Conservation (phyloP, 1,140 invertebrate species). For the Drosophila persimilis region DNA sequence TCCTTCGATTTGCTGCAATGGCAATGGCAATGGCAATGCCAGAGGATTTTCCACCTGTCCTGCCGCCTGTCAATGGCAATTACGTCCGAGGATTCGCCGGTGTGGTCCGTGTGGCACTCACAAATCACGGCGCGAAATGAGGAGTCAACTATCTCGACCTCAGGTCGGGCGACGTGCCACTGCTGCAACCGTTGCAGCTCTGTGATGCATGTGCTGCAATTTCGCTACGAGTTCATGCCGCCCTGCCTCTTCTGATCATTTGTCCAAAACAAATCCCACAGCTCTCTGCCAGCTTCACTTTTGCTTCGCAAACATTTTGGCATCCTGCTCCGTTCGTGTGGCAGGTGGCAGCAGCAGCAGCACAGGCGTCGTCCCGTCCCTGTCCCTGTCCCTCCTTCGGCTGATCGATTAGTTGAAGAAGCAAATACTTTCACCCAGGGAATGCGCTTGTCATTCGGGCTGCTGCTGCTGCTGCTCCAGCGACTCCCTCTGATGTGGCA, state of each 20-base stretch:
- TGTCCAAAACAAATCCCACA: constrained; percentile 49
- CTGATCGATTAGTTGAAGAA: constrained; percentile 70
- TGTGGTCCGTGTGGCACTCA: constrained; percentile 53
- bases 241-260: constrained; percentile 57
- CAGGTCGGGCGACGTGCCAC: constrained; percentile 11
- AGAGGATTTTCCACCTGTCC: constrained; percentile 16
- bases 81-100: constrained; percentile 30
- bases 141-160: constrained; percentile 40
- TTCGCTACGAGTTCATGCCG: constrained; percentile 48
- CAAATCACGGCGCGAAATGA: constrained; percentile 61
- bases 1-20: background rate
- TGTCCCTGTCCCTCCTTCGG: constrained; percentile 26
- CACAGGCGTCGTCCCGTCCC: constrained; percentile 4
- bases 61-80: constrained; percentile 62
- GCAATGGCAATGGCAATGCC: constrained; percentile 1
- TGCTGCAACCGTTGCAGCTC: background rate
- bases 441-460: constrained; percentile 42
- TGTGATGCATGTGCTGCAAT: constrained; percentile 59
- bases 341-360: constrained; percentile 7
- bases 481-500: constrained; percentile 32
- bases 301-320: constrained; percentile 47
- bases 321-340: constrained; percentile 32
- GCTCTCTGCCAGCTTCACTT: background rate
- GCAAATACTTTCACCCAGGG: constrained; percentile 57
- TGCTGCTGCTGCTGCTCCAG: constrained; percentile 14